A percentile compares a stretch with the other conserved stretches of the same genome.
Evolutionary conservation across 2,113 vertebrate genomes (phyloP).

Genomic region (Hydrochoerus hydrochaeris): DNA sequence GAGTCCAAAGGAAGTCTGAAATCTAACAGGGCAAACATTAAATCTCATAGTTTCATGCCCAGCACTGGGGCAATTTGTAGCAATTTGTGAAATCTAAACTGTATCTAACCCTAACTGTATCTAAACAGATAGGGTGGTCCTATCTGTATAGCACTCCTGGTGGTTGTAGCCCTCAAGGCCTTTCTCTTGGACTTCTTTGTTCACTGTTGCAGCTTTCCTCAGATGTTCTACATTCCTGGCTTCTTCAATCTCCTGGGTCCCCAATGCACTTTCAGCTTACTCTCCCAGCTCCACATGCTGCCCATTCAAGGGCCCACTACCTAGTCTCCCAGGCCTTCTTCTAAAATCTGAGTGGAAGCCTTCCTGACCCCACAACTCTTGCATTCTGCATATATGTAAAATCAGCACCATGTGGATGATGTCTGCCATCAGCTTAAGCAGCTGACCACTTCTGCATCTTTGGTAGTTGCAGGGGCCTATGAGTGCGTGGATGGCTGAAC

Average conservation of each 20-base stretch:
- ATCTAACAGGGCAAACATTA: neutral
- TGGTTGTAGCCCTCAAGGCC: neutral
- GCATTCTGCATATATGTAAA: neutral
- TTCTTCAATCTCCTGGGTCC: neutral
- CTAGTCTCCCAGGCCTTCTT: neutral
- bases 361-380: neutral
- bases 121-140: neutral
- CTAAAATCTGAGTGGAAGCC: neutral
- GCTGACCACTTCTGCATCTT: neutral
- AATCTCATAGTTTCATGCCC: neutral
- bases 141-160: neutral
- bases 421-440: neutral
- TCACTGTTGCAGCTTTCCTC: neutral
- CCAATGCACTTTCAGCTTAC: neutral
- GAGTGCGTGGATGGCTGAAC: neutral
- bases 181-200: neutral
- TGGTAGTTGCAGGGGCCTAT: neutral
- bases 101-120: no score
- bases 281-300: neutral
- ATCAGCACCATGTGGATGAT: neutral
- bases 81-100: neutral
- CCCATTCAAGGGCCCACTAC: neutral
- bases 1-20: neutral
- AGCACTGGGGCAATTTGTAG: neutral
- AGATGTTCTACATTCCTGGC: neutral